Percentiles rank a stretch among this genome's conserved stretches.
Evolutionary conservation across 2,888 invertebrate species (phyloP).

Genomic region (Lingula anatina): DNA sequence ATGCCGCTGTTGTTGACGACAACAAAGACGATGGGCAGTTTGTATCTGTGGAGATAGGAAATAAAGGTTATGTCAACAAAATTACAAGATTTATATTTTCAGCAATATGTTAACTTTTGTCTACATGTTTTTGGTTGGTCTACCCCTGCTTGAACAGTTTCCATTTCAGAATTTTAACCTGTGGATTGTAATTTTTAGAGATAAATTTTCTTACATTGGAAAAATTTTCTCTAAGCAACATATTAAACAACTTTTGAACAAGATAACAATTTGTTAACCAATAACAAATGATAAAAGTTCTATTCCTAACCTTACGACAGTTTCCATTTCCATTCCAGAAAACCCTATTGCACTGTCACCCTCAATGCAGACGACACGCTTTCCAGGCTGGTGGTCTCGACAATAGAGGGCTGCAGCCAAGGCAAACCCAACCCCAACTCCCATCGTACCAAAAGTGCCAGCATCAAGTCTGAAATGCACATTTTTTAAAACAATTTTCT

Average conservation of each 20-base stretch:
- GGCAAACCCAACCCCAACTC: constrained; percentile 87
- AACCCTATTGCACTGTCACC: constrained; percentile 98
- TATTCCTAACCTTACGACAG: constrained; percentile 72
- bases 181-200: no score
- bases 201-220: no score
- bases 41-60: constrained; percentile 63
- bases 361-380: constrained; percentile 86
- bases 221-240: background rate
- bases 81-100: constrained; percentile 1
- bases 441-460: constrained; percentile 96
- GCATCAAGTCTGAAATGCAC: constrained; percentile 70
- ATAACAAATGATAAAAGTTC: no score
- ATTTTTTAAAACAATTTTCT: no score
- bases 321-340: constrained; percentile 97
- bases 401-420: constrained; percentile 89
- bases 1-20: constrained; percentile 96
- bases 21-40: constrained; percentile 81
- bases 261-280: no score
- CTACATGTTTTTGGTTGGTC: background rate
- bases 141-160: background rate
- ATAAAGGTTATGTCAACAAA: background rate
- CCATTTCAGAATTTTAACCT: no score
- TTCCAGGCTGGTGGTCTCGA: constrained; percentile 72
- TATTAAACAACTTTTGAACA: no score
- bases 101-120: background rate